These are phyloP conservation scores for Passerculus sandwichensis DNA, from an alignment of 2,797 vertebrate genomes.

Conservation along the genomic window DNA sequence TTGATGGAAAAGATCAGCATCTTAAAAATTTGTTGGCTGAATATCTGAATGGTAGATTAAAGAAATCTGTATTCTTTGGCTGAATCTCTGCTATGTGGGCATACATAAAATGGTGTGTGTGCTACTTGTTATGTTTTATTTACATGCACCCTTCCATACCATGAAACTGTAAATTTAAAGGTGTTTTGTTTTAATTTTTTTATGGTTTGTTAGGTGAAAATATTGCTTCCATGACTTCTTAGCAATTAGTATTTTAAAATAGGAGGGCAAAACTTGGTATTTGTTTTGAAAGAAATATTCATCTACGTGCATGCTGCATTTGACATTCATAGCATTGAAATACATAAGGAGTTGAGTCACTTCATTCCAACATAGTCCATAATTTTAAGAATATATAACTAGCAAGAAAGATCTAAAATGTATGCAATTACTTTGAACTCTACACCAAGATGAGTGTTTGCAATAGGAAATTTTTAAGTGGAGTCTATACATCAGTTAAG, in stretches of 20 bases:
- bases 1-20: not conserved
- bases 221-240: not conserved
- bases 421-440: not conserved
- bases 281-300: not conserved
- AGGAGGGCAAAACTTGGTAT: not conserved
- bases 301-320: not conserved
- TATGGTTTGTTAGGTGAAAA: not conserved
- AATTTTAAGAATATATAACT: not conserved
- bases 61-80: not conserved
- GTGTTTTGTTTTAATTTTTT: not conserved
- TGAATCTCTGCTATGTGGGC: not conserved
- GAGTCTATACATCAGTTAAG: not conserved
- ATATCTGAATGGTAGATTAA: not conserved
- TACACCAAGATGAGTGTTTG: not conserved
- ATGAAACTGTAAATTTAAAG: not conserved
- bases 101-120: not conserved
- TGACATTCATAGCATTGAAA: not conserved
- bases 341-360: not conserved
- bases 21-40: not conserved
- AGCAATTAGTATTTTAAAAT: not conserved
- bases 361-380: not conserved
- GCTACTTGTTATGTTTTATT: not conserved
- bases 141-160: not conserved
- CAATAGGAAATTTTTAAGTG: not conserved
- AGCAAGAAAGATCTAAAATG: not conserved